Conservation (phyloP, 2,113 vertebrate species). For the Phylloscopus trochilus region DNA sequence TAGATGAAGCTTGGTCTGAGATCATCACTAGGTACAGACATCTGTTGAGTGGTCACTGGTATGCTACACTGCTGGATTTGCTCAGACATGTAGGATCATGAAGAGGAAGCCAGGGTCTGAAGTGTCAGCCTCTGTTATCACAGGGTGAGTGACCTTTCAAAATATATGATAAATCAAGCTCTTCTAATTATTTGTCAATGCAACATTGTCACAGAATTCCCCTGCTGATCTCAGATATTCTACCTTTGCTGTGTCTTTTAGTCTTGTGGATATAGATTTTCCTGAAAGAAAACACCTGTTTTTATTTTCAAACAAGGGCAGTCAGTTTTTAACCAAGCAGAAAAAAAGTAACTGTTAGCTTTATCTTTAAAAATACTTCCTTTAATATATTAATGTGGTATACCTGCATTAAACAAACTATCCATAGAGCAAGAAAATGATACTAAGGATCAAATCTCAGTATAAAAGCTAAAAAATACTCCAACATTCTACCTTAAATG, state of each 20-base stretch:
- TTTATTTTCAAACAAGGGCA: constrained; percentile 1
- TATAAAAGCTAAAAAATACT: not conserved
- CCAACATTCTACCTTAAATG: not conserved
- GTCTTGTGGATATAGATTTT: not conserved
- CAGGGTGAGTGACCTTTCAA: constrained; percentile 18
- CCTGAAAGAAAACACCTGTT: not conserved
- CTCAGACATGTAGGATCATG: not conserved
- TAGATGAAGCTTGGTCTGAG: not conserved
- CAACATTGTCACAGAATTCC: not conserved
- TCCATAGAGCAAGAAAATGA: not conserved
- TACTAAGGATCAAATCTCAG: not conserved
- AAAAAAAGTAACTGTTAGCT: not conserved
- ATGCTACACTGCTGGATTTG: not conserved
- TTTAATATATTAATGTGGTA: not conserved
- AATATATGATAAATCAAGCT: not conserved
- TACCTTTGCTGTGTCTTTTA: not conserved
- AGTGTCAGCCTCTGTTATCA: not conserved
- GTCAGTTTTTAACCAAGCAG: not conserved
- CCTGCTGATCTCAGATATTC: not conserved
- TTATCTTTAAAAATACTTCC: not conserved
- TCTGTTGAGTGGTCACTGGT: not conserved
- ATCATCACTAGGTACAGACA: not conserved
- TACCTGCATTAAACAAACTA: not conserved
- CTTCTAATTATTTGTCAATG: not conserved
- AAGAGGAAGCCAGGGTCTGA: not conserved